phyloP scores from a whole-genome alignment of 2,797 vertebrate genomes.

The Harpagifer antarcticus region DNA sequence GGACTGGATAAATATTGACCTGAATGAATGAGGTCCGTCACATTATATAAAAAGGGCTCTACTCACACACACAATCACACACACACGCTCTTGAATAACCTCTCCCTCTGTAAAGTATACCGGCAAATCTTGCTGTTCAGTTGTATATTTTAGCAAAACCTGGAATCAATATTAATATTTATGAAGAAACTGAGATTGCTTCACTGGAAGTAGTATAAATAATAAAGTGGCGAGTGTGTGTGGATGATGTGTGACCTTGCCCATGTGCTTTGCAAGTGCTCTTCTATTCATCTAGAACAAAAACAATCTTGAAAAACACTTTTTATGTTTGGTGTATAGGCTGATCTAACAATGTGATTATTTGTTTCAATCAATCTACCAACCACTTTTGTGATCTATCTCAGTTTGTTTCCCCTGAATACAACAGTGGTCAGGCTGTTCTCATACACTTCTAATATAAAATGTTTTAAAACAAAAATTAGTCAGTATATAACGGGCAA shows the following conservation, averaged over 20 bases:
- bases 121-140: slow-evolving; percentile 17
- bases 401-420: slow-evolving; percentile 7
- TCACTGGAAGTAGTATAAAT: slow-evolving; percentile 49
- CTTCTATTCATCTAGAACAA: background rate
- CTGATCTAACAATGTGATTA: slow-evolving; percentile 4
- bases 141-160: slow-evolving; percentile 46
- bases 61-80: slow-evolving; percentile 6
- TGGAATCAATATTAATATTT: slow-evolving; percentile 61
- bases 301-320: background rate
- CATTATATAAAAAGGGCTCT: slow-evolving; percentile 63
- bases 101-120: slow-evolving; percentile 25
- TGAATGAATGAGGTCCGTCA: slow-evolving; percentile 73
- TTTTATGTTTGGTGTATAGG: background rate
- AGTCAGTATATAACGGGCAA: too few species aligned
- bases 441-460: too few species aligned
- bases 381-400: slow-evolving; percentile 1
- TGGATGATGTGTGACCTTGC: slow-evolving; percentile 20
- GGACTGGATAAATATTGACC: slow-evolving; percentile 80
- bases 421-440: background rate
- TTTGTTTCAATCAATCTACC: slow-evolving; percentile 8
- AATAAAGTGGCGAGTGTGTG: slow-evolving; percentile 50
- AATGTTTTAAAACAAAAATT: too few species aligned
- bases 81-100: slow-evolving; percentile 30
- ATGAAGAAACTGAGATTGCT: slow-evolving; percentile 40
- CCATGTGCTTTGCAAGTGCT: slow-evolving; percentile 4